phyloP scores from a whole-genome alignment of 2,888 invertebrate genomes.

The Idaea aversata region DNA sequence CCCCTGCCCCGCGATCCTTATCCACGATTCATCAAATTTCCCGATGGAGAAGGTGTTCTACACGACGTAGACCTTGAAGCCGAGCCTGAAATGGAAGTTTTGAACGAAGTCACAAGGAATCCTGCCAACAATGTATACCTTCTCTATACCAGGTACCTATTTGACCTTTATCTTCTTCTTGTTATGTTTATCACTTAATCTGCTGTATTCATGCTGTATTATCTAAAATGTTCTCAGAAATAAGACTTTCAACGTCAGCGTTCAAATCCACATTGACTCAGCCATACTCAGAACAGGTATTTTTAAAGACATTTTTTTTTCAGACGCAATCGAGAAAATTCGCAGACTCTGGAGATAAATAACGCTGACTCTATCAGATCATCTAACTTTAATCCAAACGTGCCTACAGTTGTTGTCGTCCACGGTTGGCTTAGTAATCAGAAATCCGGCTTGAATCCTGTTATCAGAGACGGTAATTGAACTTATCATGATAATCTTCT shows the following conservation, averaged over 20 bases:
- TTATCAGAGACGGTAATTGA: slow-evolving; percentile 42
- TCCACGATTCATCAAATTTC: slow-evolving; percentile 5
- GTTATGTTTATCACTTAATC: no score
- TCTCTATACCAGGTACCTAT: slow-evolving; percentile 9
- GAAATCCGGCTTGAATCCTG: slow-evolving; percentile 42
- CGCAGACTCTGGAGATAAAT: slow-evolving; percentile 41
- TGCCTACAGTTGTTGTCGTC: slow-evolving; percentile 44
- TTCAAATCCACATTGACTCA: no score
- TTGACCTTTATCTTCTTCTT: neutral
- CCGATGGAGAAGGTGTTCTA: neutral
- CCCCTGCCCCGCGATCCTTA: neutral
- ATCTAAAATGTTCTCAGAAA: no score
- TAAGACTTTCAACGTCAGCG: no score
- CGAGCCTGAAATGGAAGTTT: neutral
- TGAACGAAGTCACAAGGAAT: slow-evolving; percentile 12
- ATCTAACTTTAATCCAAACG: slow-evolving; percentile 48
- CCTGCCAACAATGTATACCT: neutral
- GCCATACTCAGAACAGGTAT: no score
- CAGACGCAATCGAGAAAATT: slow-evolving; percentile 38
- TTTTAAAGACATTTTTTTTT: slow-evolving; percentile 8
- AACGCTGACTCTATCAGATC: slow-evolving; percentile 39
- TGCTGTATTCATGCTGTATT: no score
- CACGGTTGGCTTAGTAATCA: slow-evolving; percentile 58
- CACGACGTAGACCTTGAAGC: slow-evolving; percentile 2
- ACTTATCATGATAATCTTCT: neutral